Evolutionary conservation across 1,140 invertebrate species (phyloP).

Genomic region (Tetragnatha versicolor): DNA sequence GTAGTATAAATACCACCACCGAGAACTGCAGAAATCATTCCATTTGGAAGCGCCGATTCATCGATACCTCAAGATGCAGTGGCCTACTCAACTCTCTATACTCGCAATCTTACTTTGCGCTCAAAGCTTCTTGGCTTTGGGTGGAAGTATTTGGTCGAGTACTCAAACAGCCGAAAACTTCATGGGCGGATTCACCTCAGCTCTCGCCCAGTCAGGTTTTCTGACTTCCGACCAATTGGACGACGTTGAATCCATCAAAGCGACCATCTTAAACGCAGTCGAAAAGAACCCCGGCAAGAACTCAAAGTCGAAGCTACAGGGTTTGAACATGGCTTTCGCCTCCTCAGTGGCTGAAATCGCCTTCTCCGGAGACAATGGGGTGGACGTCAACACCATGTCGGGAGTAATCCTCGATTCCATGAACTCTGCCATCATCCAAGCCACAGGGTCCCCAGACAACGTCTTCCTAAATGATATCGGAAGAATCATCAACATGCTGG

Average conservation of each 20-base stretch:
- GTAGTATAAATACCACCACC: neutral
- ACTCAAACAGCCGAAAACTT: neutral
- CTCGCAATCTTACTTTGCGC: too few species aligned
- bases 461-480: conserved; percentile 4
- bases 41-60: neutral
- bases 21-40: neutral
- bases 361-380: neutral
- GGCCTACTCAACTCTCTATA: too few species aligned
- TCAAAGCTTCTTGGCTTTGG: neutral
- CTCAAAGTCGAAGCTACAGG: neutral
- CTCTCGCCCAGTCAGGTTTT: neutral
- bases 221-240: neutral
- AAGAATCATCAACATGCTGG: neutral
- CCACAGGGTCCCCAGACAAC: neutral
- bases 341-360: conserved; percentile 21
- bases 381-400: neutral
- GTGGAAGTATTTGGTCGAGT: neutral
- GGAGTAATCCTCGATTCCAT: neutral
- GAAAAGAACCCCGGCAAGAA: neutral
- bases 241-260: neutral
- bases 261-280: neutral
- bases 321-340: conserved; percentile 18
- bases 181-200: neutral
- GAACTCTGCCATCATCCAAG: neutral
- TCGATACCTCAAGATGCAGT: neutral